Base-by-base conservation (phyloP, 1,140 invertebrate genomes). In the Leptonema lineaticorne region DNA sequence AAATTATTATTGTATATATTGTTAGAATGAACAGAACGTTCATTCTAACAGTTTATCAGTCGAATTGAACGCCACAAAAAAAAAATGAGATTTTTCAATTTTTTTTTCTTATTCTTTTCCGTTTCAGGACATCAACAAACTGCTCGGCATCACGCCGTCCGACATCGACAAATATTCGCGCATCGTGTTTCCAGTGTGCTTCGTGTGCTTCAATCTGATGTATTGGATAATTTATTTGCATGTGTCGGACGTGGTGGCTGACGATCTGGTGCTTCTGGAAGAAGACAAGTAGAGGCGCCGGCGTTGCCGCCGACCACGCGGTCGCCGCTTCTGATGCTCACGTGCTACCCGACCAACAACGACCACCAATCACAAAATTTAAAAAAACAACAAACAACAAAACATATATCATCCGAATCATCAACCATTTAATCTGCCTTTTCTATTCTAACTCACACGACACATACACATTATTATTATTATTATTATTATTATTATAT, bases 211-310 rank as follows among this genome's bases (percentile, higher is more conserved):
- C 86, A 97, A 97, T 81, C 87, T 97, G 59, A 96, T 96, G 94
- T 97, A 97, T 82, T 97, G 95, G 95, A 95, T 96, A 78, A 96
- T 97, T 75, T 97, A 97, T 77, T 84, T 96, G 72, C 94, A 96
- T 85, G 95, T 97, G 77, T 95, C 93, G 75, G 94, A 95, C 84
- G 92, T 95, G 69, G 91, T 95, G 66, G 92, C 92, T 77, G 93
- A 95, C 78, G 94, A 96, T 85, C 84, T 95, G 77, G 92, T 95
- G 74, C 85, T 93, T 70, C 85, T 94, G 74, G 90, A 90, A 79
- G 90, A 91, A 76, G 91, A 91, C 76, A 90, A 91, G 82, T 91
- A 89, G 83, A 76, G 69, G 68, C 58, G 58, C 65, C 41, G 62
- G 37, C 67, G 60, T n/a, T 33, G 33, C 29, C 27, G 63, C 22